phyloP scores from a whole-genome alignment of 1,140 invertebrate species.

The Thereuonema tuberculata region DNA sequence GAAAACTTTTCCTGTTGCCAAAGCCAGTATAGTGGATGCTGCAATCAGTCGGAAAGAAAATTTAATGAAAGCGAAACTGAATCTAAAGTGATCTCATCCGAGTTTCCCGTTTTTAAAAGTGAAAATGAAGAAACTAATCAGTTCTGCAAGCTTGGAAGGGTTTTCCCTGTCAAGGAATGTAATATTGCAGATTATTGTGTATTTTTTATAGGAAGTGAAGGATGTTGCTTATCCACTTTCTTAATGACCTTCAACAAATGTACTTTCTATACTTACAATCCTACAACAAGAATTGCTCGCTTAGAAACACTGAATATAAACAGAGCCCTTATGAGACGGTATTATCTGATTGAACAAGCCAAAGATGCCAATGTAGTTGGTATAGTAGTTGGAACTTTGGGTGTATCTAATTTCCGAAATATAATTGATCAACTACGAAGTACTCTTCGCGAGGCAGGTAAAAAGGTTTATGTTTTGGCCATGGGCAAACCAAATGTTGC shows the following conservation, averaged over 20 bases:
- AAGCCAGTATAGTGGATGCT: no score
- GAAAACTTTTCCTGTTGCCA: no score
- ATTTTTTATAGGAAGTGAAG: constrained; percentile 40
- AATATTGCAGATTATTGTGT: constrained; percentile 34
- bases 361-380: constrained; percentile 76
- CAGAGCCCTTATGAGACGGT: constrained; percentile 51
- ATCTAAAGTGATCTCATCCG: no score
- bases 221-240: constrained; percentile 37
- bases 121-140: no score
- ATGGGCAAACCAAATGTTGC: constrained; percentile 82
- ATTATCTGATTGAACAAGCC: constrained; percentile 70
- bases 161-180: no score
- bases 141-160: no score
- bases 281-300: constrained; percentile 18
- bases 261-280: constrained; percentile 33
- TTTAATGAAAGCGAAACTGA: no score
- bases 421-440: constrained; percentile 60
- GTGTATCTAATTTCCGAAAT: constrained; percentile 59
- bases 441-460: constrained; percentile 53
- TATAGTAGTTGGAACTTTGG: constrained; percentile 74
- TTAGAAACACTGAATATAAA: constrained; percentile 24
- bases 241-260: constrained; percentile 35
- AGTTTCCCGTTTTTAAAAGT: no score
- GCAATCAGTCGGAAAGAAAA: no score
- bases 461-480: constrained; percentile 78